phyloP scores from a whole-genome alignment of 2,888 invertebrate species.

The Chaetoderma sp. region DNA sequence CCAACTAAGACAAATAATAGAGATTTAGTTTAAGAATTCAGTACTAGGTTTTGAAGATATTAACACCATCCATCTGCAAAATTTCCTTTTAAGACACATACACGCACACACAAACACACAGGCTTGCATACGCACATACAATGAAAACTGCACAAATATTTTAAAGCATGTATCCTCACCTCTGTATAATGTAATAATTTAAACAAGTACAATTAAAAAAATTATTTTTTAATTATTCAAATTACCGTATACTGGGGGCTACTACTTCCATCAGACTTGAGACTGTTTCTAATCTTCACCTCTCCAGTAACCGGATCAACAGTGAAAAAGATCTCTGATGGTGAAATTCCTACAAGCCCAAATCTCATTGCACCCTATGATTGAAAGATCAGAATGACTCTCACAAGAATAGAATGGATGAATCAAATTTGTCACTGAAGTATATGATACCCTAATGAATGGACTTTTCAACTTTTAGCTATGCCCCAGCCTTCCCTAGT shows the following conservation, averaged over 20 bases:
- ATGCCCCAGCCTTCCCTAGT: no score
- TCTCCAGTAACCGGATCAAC: constrained; percentile 13
- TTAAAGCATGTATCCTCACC: background rate
- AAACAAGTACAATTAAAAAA: background rate
- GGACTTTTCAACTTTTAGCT: no score
- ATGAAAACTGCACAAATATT: background rate
- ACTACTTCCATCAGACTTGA: constrained; percentile 38
- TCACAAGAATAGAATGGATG: no score
- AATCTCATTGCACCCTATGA: constrained; percentile 2
- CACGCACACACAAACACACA: constrained; percentile 33
- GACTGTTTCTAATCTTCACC: constrained; percentile 45
- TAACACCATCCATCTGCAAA: no score
- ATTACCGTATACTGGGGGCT: constrained; percentile 17
- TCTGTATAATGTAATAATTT: background rate
- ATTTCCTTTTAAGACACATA: no score
- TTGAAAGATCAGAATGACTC: background rate
- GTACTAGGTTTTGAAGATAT: no score
- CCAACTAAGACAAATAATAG: no score
- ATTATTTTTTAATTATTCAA: background rate
- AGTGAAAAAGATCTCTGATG: constrained; percentile 18
- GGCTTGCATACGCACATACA: constrained; percentile 22
- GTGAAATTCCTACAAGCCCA: constrained; percentile 24
- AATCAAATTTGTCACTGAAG: no score
- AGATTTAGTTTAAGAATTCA: no score
- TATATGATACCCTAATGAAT: no score